Evolutionary conservation across 2,113 vertebrate species (phyloP).

Genomic region (Sebastes schlegelii): DNA sequence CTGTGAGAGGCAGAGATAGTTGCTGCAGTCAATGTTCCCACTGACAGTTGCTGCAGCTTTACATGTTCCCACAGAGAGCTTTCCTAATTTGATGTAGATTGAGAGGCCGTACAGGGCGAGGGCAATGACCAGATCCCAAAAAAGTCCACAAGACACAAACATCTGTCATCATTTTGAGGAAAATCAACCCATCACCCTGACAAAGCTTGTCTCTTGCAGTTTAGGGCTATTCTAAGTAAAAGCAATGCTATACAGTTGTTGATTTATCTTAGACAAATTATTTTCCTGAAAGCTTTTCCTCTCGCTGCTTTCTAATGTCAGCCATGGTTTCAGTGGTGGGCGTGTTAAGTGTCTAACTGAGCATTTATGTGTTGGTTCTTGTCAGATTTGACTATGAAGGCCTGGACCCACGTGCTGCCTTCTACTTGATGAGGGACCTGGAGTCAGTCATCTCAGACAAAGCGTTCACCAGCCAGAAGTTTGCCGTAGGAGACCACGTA

Average conservation of each 20-base stretch:
- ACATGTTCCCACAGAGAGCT: slow-evolving; percentile 67
- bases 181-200: slow-evolving; percentile 5
- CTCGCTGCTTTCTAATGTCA: background rate
- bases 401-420: slow-evolving; percentile 91
- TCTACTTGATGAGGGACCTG: slow-evolving; percentile 95
- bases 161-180: slow-evolving; percentile 22
- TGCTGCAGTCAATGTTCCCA: slow-evolving; percentile 53
- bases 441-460: slow-evolving; percentile 93
- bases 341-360: background rate
- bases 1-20: slow-evolving; percentile 61
- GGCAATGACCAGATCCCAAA: slow-evolving; percentile 11
- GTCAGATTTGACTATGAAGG: slow-evolving; percentile 97
- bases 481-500: slow-evolving; percentile 92
- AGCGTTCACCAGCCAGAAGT: slow-evolving; percentile 94
- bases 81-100: slow-evolving; percentile 47
- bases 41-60: slow-evolving; percentile 57
- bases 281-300: background rate
- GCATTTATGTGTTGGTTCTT: slow-evolving; percentile 5
- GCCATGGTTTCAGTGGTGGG: background rate
- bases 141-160: slow-evolving; percentile 15
- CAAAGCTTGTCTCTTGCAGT: slow-evolving; percentile 2
- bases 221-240: background rate
- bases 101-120: slow-evolving; percentile 17
- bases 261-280: background rate
- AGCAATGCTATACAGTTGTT: background rate